Conservation (phyloP, 2,888 invertebrate genomes). For the Brachylomia viminalis region DNA sequence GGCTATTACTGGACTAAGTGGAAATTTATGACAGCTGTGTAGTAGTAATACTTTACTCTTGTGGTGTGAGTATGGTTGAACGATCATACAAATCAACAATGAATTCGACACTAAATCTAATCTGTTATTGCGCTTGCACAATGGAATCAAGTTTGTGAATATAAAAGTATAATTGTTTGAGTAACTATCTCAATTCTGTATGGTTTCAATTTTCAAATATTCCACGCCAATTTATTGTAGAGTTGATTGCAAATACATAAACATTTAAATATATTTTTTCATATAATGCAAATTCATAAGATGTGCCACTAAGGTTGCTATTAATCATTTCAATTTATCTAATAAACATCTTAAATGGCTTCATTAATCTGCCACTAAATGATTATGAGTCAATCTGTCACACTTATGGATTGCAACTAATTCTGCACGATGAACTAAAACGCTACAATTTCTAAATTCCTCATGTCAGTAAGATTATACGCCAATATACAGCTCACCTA, state of each 20-base stretch:
- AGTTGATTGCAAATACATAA: not conserved
- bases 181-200: constrained; percentile 6
- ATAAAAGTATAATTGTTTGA: not conserved
- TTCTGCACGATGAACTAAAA: constrained; percentile 31
- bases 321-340: not conserved
- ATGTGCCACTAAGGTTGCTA: too few species aligned
- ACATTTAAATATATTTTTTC: not conserved
- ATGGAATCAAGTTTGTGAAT: not conserved
- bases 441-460: constrained; percentile 57
- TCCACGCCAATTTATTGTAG: constrained; percentile 1
- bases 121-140: constrained; percentile 11
- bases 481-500: constrained; percentile 41
- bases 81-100: not conserved
- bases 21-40: not conserved
- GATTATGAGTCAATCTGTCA: constrained; percentile 22
- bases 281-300: too few species aligned
- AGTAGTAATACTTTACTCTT: not conserved
- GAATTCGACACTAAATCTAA: not conserved
- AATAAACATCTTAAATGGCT: constrained; percentile 4
- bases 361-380: constrained; percentile 13
- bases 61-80: not conserved
- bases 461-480: constrained; percentile 45
- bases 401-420: constrained; percentile 7
- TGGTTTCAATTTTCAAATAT: constrained; percentile 13
- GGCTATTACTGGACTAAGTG: not conserved